Evolutionary conservation across 2,797 vertebrate species (phyloP), one percentile per base, ranked within the genome.

Genomic region (Pitangus sulphuratus): DNA sequence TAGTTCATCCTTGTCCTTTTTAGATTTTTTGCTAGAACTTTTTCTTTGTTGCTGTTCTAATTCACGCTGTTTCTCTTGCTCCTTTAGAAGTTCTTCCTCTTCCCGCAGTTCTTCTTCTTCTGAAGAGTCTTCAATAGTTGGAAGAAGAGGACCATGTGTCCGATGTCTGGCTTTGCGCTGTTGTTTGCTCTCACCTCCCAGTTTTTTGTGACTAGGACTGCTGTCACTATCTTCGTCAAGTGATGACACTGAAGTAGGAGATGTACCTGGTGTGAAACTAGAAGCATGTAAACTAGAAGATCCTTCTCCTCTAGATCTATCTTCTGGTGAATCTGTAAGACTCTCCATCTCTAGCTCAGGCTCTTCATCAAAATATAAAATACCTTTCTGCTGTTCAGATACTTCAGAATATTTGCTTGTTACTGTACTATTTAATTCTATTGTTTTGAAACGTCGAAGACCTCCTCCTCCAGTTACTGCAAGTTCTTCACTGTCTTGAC

Each of bases 181-280:
- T 14, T 98, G 99, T 93, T 99, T 99, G 95, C 98, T 99, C 88
- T 99, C 99, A n/a, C 98, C 98, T 93, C 97, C 97, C n/a, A 98
- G 89, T 93, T 98, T 99, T 95, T 98, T 99, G 96, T 98, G 99
- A 97, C 98, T 99, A 9, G 99, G 99, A 91, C 99, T 99, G 75
- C 99, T 99, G 97, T 99, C 99, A 95, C 99, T 99, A 87, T 99
- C 99, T 95, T 99, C 99, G 30, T 99, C 99, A 28, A 99, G 98
- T 31, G 99, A 99, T 16, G 99, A 99, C 25, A 99, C 99, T 35
- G 99, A 99, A 12, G 99, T 99, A 77, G 99, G 99, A 75, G 99
- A 99, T 11, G 99, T 99, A 64, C 98, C 99, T 68, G 99, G 99
- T 68, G 99, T 99, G 94, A 99, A 98, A 93, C 99, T 99, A 65